Evolutionary conservation across 2,888 invertebrate genomes (phyloP), one percentile per base, ranked within the genome.

Genomic region (Muscina levida): DNA sequence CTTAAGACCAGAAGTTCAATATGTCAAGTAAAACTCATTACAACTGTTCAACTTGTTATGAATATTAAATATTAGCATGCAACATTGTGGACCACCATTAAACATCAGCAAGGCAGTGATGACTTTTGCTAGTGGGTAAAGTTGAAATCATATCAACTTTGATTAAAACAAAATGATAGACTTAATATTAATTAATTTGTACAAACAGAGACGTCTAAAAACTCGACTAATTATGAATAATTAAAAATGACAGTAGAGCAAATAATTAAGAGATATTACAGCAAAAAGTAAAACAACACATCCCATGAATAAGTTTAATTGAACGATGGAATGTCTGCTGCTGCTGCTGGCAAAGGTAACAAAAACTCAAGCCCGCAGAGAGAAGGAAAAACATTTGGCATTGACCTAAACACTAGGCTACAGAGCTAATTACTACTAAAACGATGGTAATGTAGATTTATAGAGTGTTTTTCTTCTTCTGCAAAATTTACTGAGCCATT

Each of bases 161-260:
- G 22, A 13, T 62, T 44, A 62, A 44, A 24, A 62, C 26, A 15
- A 66, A 46, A 48, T 44, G 31, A 48, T 48, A 66, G 15, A 24
- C 26, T n/a, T 66, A 15, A 44, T 15, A 17, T 37, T 67, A 67
- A 48, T 67, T 67, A 67, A 67, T 67, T 51, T 48, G 48, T 37
- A 48, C 19, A 56, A 37, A 26, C 31, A 15, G 26, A 15, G 4
- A 15, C 8, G 62, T 4, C 24, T 19, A 39, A 53, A 56, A 42
- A 13, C 13, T n/a, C 15, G 24, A 26, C 39, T 68, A 56, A 68
- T 56, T 68, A 56, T 56, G 68, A 22, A 53, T 39, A 68, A 68
- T 68, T 68, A 42, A 68, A 68, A 42, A 24, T 53, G 42, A 6
- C 53, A 68, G 39, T 68, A 53, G 56, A 56, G 39, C 22, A 39